phyloP scores from a whole-genome alignment of 2,797 vertebrate species.

The Gymnodraco acuticeps region DNA sequence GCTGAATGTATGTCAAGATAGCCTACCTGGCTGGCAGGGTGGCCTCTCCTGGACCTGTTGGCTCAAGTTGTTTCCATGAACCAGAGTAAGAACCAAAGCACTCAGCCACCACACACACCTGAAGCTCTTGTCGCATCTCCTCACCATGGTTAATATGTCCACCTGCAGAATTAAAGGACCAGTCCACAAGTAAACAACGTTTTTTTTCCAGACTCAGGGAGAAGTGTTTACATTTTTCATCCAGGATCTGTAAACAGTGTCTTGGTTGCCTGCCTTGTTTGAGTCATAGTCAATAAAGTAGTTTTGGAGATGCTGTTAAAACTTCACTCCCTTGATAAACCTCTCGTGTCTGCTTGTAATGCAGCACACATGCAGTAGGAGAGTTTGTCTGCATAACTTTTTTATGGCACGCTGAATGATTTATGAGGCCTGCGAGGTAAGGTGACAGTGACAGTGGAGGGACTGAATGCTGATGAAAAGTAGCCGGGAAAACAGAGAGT shows the following conservation, averaged over 20 bases:
- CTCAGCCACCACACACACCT: conserved; percentile 52
- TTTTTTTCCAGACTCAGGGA: background rate
- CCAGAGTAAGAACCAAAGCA: conserved; percentile 27
- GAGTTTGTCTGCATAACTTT: conserved; percentile 68
- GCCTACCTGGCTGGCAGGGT: conserved; percentile 81
- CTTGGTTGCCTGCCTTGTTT: conserved; percentile 4
- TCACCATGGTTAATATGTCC: conserved; percentile 47
- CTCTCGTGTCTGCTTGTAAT: conserved; percentile 4
- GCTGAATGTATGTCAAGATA: background rate
- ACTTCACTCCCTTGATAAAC: conserved; percentile 3
- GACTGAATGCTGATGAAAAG: conserved; percentile 34
- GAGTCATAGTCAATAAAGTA: conserved; percentile 13
- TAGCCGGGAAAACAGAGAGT: conserved; percentile 44
- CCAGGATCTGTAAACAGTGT: conserved; percentile 22
- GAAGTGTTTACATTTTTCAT: background rate
- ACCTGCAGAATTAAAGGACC: background rate
- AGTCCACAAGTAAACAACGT: background rate
- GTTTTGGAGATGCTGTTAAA: background rate
- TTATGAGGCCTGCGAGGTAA: conserved; percentile 76
- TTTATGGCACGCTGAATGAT: conserved; percentile 78
- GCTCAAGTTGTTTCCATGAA: conserved; percentile 47
- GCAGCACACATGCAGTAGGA: conserved; percentile 16
- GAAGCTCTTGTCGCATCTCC: conserved; percentile 23
- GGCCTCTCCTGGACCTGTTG: conserved; percentile 43
- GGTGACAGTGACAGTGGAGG: conserved; percentile 72